Percentiles rank a stretch among this genome's conserved stretches.
phyloP scores from a whole-genome alignment of 2,888 invertebrate species.

The Allygus modestus region DNA sequence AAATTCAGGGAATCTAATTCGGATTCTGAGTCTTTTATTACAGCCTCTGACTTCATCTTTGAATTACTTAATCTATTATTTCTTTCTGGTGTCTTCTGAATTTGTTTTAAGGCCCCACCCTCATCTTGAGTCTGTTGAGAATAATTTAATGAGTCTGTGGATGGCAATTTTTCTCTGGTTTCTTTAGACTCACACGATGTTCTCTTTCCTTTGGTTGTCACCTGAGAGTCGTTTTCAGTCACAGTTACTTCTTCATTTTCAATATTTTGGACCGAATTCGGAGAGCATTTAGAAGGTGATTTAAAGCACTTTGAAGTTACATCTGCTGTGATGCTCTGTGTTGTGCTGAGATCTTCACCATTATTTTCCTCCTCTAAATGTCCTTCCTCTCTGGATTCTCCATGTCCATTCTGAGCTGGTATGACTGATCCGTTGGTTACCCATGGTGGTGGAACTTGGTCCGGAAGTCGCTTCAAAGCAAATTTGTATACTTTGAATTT shows the following conservation, averaged over 20 bases:
- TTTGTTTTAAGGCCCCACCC: too few relatives aligned
- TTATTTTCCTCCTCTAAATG: not conserved
- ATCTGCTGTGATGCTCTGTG: not conserved
- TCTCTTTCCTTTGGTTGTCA: not conserved
- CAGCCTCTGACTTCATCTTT: too few relatives aligned
- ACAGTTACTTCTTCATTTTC: not conserved
- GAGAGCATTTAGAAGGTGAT: not conserved
- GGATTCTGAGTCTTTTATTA: too few relatives aligned
- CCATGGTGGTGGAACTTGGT: constrained; percentile 70
- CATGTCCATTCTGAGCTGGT: not conserved
- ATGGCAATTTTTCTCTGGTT: too few relatives aligned
- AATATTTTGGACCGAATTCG: not conserved
- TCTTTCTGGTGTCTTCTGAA: too few relatives aligned
- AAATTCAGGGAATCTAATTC: too few relatives aligned
- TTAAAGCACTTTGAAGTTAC: too few relatives aligned
- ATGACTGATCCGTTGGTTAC: not conserved
- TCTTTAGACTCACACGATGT: not conserved
- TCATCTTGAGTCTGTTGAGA: too few relatives aligned
- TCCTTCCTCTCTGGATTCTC: not conserved
- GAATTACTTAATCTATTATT: not conserved
- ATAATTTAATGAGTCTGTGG: too few relatives aligned
- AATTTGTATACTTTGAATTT: constrained; percentile 74
- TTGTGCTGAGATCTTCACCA: not conserved
- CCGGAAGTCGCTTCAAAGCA: constrained; percentile 72
- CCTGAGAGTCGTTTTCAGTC: not conserved